These are phyloP conservation scores for Dendrocincla tyrannina DNA, from an alignment of 2,797 vertebrate species.

Conservation along the genomic window DNA sequence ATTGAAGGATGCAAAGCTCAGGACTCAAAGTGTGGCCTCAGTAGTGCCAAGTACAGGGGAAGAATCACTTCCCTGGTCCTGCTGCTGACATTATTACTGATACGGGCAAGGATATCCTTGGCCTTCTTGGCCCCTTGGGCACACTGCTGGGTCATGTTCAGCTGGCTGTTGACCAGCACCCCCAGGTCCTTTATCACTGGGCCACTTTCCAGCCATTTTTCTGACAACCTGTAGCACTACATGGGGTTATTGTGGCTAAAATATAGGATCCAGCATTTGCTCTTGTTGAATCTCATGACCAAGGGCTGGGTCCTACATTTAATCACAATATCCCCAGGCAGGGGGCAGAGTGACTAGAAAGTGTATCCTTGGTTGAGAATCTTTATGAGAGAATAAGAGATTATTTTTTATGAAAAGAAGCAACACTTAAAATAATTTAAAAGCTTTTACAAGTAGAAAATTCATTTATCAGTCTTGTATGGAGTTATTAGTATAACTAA, in stretches of 20 bases:
- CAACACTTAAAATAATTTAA: not conserved
- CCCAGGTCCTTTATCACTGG: not conserved
- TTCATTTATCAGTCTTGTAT: not conserved
- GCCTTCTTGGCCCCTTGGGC: not conserved
- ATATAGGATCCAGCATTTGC: not conserved
- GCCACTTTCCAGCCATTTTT: not conserved
- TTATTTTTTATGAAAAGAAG: not conserved
- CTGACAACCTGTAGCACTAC: not conserved
- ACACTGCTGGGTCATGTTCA: not conserved
- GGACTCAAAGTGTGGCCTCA: not conserved
- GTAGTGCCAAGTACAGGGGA: not conserved
- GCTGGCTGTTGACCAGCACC: not conserved
- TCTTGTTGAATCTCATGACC: not conserved
- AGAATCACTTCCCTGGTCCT: not conserved
- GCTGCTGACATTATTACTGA: not conserved
- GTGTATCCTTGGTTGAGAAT: not conserved
- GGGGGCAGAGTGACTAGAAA: not conserved
- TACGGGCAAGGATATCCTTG: not conserved
- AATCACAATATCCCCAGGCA: not conserved
- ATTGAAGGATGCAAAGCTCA: not conserved
- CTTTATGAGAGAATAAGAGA: not conserved
- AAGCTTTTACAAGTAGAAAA: not conserved
- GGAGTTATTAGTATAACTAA: not conserved
- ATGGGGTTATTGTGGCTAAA: not conserved
- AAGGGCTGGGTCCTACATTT: not conserved